Conservation (phyloP, 2,113 vertebrate genomes). For the Donacobius atricapilla region DNA sequence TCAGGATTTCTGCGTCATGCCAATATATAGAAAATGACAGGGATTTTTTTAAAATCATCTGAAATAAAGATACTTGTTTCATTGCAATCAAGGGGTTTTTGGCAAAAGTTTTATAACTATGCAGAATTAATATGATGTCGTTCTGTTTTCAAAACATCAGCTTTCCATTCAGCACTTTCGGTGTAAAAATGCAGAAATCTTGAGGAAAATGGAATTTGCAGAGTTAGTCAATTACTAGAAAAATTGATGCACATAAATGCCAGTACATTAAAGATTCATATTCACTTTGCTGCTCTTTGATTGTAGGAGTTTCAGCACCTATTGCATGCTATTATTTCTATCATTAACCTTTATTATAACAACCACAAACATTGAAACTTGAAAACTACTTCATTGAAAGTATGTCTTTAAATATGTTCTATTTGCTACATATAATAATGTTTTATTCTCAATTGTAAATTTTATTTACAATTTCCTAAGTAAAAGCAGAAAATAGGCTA, state of each 20-base stretch:
- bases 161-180: neutral
- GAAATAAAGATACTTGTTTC: neutral
- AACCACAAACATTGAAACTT: neutral
- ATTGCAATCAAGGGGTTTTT: neutral
- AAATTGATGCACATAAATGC: neutral
- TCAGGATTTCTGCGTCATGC: neutral
- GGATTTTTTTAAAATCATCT: neutral
- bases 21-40: neutral
- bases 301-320: neutral
- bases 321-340: neutral
- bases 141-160: neutral
- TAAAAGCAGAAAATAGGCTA: neutral
- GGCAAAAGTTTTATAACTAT: neutral
- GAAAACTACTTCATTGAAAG: neutral
- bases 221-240: neutral
- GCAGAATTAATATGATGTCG: neutral
- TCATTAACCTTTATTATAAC: neutral
- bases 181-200: neutral
- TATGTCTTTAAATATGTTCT: neutral
- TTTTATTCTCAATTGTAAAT: too few species aligned
- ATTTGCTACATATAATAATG: neutral
- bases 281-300: neutral
- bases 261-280: neutral
- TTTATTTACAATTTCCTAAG: neutral
- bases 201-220: neutral